Evolutionary conservation across 2,888 invertebrate genomes (phyloP), one percentile per base, ranked within the genome.

Genomic region (Drosophila macrospina): DNA sequence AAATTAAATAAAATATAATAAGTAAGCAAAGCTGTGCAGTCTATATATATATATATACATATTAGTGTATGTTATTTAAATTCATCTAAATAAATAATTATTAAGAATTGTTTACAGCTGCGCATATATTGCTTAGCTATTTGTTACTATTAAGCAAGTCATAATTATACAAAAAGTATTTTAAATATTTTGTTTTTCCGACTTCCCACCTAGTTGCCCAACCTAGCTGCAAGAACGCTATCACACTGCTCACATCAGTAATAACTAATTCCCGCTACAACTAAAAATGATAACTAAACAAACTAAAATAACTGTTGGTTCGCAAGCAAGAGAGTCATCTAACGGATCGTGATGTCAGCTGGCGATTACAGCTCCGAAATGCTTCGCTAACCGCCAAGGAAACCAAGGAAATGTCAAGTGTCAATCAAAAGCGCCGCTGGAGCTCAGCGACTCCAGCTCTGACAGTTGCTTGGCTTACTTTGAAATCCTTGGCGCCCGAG

Each of bases 341-440:
- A 76, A 74, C 75, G 80, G 76, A 30, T 24, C 44, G 13, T 60
- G 88, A 78, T 89, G 78, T 87, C 89, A 86, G 70, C 80, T 70
- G 78, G 64, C 82, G 82, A 78, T 78, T 76, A 76, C 52, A 69
- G 56, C 30, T n/a, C 28, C 28, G 59, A 65, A 64, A 79, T 67
- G 77, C 80, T 68, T 64, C 57, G 77, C 69, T 64, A 74, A 70
- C 68, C 62, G 85, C 65, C 20, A 20, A 39, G 26, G 7, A 15
- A 39, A 20, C 68, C 55, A 67, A 66, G 52, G 41, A 86, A 82
- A 85, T 82, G 89, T 80, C 87, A 82, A 78, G 74, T 83, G 86
- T 75, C 90, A 89, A 86, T 89, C 88, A 89, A 86, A 77, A 63
- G 65, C 77, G 57, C 76, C 44, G 80, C 86, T 69, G 75, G 84